phyloP scores from a whole-genome alignment of 1,140 invertebrate species.

The Grapholita molesta region DNA sequence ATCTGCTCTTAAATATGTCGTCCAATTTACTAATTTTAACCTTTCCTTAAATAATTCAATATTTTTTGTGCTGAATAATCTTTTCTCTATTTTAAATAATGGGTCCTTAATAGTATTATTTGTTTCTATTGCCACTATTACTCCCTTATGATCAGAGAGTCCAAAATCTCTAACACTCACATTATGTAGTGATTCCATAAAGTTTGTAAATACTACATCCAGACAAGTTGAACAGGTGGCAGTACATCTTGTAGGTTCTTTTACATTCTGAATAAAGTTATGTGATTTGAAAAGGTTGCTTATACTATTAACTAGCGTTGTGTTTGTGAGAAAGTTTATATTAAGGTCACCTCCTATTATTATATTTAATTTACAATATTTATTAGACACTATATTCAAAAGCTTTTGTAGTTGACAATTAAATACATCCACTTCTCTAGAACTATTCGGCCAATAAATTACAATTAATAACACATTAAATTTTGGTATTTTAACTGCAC shows the following conservation, averaged over 20 bases:
- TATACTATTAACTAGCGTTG: background rate
- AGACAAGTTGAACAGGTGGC: background rate
- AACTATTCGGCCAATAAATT: constrained; percentile 16
- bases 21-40: background rate
- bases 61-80: background rate
- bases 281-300: background rate
- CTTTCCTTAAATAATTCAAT: background rate
- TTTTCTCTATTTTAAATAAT: background rate
- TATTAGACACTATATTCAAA: background rate
- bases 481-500: constrained; percentile 9
- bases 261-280: constrained; percentile 2
- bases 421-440: constrained; percentile 2
- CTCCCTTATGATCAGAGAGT: background rate
- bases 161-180: background rate
- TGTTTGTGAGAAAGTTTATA: background rate
- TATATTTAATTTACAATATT: constrained; percentile 6
- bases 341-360: constrained; percentile 10
- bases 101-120: background rate
- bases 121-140: background rate
- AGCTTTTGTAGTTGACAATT: background rate
- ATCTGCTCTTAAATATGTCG: background rate
- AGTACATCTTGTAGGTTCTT: constrained; percentile 6
- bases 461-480: background rate
- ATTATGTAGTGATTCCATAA: background rate
- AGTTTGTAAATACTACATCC: constrained; percentile 10